These are phyloP conservation scores for Drosophila orena DNA, from an alignment of 1,140 invertebrate species.

Conservation along the genomic window DNA sequence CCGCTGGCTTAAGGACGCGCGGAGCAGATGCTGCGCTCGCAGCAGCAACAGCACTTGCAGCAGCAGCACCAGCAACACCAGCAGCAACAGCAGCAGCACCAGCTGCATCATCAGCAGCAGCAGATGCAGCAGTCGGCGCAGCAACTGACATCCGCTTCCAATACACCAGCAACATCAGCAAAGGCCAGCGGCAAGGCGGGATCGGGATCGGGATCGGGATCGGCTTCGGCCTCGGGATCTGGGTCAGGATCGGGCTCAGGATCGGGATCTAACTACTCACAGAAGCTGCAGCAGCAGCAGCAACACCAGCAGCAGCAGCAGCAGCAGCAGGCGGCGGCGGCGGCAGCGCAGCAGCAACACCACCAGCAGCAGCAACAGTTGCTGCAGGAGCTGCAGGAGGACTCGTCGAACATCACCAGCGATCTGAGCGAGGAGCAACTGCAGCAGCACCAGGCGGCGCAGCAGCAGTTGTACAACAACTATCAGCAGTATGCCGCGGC, in stretches of 20 bases:
- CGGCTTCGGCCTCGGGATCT: constrained; percentile 38
- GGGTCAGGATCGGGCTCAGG: constrained; percentile 30
- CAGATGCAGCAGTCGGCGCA: constrained; percentile 67
- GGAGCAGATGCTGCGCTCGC: constrained; percentile 84
- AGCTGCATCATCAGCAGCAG: constrained; percentile 59
- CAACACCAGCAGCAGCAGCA: constrained; percentile 65
- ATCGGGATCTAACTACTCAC: constrained; percentile 57
- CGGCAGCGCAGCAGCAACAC: constrained; percentile 58
- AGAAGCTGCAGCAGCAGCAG: constrained; percentile 64
- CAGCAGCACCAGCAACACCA: constrained; percentile 72
- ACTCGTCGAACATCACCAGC: constrained; percentile 81
- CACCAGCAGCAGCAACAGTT: constrained; percentile 69
- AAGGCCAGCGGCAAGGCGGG: constrained; percentile 69
- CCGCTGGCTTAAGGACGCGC: constrained; percentile 88
- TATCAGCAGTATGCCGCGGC: constrained; percentile 82
- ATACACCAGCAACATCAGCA: constrained; percentile 42
- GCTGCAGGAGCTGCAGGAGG: constrained; percentile 75
- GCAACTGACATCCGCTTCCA: constrained; percentile 81
- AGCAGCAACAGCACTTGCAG: constrained; percentile 68
- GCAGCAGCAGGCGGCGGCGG: no score
- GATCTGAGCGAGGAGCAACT: constrained; percentile 83
- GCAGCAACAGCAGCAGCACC: constrained; percentile 60
- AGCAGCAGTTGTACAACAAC: constrained; percentile 80
- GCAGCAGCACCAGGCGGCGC: constrained; percentile 75
- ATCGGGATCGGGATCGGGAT: constrained; percentile 41